These are phyloP conservation scores for Megalopta genalis DNA, from an alignment of 1,140 invertebrate species.

Conservation along the genomic window DNA sequence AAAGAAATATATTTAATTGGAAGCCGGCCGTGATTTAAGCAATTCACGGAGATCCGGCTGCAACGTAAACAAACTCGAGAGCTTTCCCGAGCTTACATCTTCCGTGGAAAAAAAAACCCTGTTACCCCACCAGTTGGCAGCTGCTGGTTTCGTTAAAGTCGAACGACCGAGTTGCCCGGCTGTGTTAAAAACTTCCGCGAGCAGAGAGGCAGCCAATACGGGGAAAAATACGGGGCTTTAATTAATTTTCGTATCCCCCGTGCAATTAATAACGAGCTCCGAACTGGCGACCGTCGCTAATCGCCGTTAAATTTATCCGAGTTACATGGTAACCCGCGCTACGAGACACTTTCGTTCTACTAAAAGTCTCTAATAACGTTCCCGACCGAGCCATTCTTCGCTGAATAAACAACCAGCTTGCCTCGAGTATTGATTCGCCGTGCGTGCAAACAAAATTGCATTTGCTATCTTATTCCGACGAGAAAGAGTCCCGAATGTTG, in stretches of 20 bases:
- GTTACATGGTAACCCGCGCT: neutral
- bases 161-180: no score
- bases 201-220: neutral
- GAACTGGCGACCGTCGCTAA: neutral
- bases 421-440: neutral
- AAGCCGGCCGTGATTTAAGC: neutral
- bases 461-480: no score
- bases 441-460: neutral
- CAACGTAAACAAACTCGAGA: neutral
- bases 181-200: neutral
- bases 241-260: neutral
- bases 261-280: neutral
- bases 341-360: neutral
- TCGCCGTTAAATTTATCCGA: neutral
- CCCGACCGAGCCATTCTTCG: neutral
- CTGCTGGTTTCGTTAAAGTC: conserved; percentile 5
- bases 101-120: conserved; percentile 14
- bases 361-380: neutral
- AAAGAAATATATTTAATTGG: neutral
- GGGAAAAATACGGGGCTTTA: neutral
- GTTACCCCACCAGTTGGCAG: neutral
- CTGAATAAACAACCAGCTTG: neutral
- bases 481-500: no score
- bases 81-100: neutral
- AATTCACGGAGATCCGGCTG: neutral